Percentiles rank a stretch among this genome's conserved stretches.
These are phyloP conservation scores for Drosophila micromelanica DNA, from an alignment of 1,140 invertebrate genomes.

Conservation along the genomic window DNA sequence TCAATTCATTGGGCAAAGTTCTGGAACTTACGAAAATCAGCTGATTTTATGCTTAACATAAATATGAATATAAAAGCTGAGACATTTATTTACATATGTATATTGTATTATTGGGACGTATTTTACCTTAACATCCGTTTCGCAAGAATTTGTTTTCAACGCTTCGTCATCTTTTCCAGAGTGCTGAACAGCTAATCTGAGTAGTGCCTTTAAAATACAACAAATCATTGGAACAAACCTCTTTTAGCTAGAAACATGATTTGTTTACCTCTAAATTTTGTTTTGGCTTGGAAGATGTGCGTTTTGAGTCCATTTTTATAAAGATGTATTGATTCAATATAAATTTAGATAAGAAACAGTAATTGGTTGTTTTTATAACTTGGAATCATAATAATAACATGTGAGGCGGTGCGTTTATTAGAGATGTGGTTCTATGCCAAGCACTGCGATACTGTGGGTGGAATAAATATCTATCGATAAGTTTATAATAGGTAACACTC, in stretches of 20 bases:
- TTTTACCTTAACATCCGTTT: slow-evolving; percentile 18
- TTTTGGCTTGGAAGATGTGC: slow-evolving; percentile 30
- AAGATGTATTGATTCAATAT: background rate
- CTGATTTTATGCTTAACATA: background rate
- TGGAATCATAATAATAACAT: slow-evolving; percentile 10
- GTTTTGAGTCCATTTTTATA: slow-evolving; percentile 11
- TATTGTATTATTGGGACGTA: background rate
- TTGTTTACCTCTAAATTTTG: slow-evolving; percentile 53
- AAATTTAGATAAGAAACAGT: background rate
- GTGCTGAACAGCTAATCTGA: slow-evolving; percentile 47
- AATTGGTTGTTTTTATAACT: slow-evolving; percentile 7
- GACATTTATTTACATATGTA: background rate
- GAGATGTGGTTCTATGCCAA: background rate
- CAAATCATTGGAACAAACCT: background rate
- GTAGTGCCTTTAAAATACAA: slow-evolving; percentile 37
- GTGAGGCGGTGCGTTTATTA: slow-evolving; percentile 2
- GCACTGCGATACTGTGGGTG: background rate
- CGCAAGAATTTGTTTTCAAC: background rate
- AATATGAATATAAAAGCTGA: too few relatives aligned
- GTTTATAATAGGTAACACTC: background rate
- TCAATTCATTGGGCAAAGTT: background rate
- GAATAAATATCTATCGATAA: background rate
- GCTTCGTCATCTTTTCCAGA: slow-evolving; percentile 12
- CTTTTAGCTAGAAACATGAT: too few relatives aligned
- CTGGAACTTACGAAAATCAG: background rate